Percentiles rank a stretch among this genome's conserved stretches.
These are phyloP conservation scores for Argyrosomus japonicus DNA, from an alignment of 2,113 vertebrate genomes.

Conservation along the genomic window DNA sequence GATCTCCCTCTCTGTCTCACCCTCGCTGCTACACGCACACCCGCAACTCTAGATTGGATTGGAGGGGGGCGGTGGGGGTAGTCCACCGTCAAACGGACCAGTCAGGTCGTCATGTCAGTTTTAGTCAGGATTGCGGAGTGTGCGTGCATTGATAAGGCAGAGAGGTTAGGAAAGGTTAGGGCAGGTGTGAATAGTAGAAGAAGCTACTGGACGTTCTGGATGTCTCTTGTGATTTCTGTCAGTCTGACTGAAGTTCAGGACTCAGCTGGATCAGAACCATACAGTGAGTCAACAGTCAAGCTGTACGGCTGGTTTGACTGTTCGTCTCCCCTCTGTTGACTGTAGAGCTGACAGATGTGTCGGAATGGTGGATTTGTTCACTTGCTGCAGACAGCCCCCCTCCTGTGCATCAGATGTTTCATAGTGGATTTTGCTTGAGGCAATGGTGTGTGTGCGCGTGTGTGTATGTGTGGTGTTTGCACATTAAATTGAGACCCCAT, in stretches of 20 bases:
- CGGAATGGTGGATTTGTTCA: slow-evolving; percentile 72
- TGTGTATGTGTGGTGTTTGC: slow-evolving; percentile 32
- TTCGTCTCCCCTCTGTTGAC: slow-evolving; percentile 70
- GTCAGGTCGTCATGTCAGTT: slow-evolving; percentile 47
- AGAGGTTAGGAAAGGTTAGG: slow-evolving; percentile 31
- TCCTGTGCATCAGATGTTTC: slow-evolving; percentile 72
- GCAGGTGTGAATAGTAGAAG: slow-evolving; percentile 37
- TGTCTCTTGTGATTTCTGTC: slow-evolving; percentile 60
- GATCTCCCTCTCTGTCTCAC: slow-evolving; percentile 54
- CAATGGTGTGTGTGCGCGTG: slow-evolving; percentile 30
- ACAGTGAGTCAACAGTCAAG: slow-evolving; percentile 69
- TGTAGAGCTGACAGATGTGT: slow-evolving; percentile 75
- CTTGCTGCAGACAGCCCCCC: slow-evolving; percentile 70
- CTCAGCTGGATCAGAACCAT: slow-evolving; percentile 58
- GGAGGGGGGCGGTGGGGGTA: not conserved
- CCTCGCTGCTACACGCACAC: slow-evolving; percentile 32
- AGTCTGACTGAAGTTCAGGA: slow-evolving; percentile 61
- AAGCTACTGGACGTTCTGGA: slow-evolving; percentile 33
- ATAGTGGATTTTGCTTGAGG: slow-evolving; percentile 71
- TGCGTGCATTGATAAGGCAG: slow-evolving; percentile 24
- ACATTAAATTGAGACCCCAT: slow-evolving; percentile 36
- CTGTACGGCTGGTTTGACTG: slow-evolving; percentile 63
- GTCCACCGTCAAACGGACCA: slow-evolving; percentile 51
- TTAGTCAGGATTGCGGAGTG: slow-evolving; percentile 28
- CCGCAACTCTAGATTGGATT: slow-evolving; percentile 7